phyloP scores from a whole-genome alignment of 2,113 vertebrate species.

The Ginglymostoma cirratum region DNA sequence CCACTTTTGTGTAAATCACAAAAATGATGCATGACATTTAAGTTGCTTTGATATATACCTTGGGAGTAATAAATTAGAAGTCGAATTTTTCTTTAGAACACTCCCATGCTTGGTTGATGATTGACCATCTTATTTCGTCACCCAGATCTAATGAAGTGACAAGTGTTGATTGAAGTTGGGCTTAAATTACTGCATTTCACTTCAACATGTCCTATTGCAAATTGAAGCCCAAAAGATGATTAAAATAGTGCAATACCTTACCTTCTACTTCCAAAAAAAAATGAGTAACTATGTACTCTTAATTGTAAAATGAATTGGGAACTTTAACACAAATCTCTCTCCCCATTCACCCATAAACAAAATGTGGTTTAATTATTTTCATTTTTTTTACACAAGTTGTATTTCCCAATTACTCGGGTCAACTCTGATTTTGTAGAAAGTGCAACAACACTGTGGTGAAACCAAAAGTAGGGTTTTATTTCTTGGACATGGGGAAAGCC shows the following conservation, averaged over 20 bases:
- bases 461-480: no score
- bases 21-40: neutral
- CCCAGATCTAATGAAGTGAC: neutral
- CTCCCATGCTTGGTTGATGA: conserved; percentile 14
- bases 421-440: no score
- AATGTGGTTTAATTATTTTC: no score
- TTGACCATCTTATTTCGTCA: neutral
- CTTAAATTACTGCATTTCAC: neutral
- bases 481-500: no score
- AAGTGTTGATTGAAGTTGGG: neutral
- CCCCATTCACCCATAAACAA: no score
- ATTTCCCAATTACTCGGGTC: no score
- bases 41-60: neutral
- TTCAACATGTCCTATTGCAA: neutral
- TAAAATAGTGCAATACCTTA: neutral
- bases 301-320: neutral
- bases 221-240: neutral
- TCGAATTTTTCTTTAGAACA: neutral
- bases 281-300: neutral
- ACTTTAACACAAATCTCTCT: no score
- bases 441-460: no score
- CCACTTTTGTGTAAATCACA: conserved; percentile 16
- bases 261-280: neutral
- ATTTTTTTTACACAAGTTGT: no score
- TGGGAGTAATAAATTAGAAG: conserved; percentile 2